phyloP scores from a whole-genome alignment of 2,113 vertebrate genomes.

The Microcebus jonahi region DNA sequence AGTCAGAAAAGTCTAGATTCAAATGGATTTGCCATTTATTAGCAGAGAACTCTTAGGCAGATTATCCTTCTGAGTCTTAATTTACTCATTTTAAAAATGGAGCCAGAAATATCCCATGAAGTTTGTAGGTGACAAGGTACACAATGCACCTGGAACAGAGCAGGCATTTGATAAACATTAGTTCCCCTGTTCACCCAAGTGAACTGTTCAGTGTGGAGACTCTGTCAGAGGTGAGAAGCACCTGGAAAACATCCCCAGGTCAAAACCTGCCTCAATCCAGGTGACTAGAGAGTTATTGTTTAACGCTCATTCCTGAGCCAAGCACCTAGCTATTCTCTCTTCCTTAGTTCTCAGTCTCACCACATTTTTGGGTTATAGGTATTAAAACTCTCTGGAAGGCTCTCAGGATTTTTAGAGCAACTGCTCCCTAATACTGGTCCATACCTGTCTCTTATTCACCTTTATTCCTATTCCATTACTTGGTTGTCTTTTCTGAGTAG shows the following conservation, averaged over 20 bases:
- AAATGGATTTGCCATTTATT: slow-evolving; percentile 11
- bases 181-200: neutral
- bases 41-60: neutral
- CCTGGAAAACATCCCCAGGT: neutral
- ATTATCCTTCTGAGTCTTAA: neutral
- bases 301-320: neutral
- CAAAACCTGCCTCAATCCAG: neutral
- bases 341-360: neutral
- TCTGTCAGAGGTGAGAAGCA: neutral
- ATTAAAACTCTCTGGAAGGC: neutral
- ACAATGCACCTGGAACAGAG: neutral
- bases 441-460: neutral
- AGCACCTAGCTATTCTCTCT: neutral
- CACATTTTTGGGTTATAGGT: neutral
- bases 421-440: neutral
- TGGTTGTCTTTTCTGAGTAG: neutral
- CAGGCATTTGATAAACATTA: neutral
- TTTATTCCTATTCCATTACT: neutral
- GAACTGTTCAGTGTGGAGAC: neutral
- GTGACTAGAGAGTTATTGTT: neutral
- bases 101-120: neutral
- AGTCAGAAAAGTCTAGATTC: neutral
- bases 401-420: neutral
- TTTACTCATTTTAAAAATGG: slow-evolving; percentile 16
- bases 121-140: neutral